Evolutionary conservation across 2,797 vertebrate genomes (phyloP), one percentile per base, ranked within the genome.

Genomic region (Apogon hyalosoma): DNA sequence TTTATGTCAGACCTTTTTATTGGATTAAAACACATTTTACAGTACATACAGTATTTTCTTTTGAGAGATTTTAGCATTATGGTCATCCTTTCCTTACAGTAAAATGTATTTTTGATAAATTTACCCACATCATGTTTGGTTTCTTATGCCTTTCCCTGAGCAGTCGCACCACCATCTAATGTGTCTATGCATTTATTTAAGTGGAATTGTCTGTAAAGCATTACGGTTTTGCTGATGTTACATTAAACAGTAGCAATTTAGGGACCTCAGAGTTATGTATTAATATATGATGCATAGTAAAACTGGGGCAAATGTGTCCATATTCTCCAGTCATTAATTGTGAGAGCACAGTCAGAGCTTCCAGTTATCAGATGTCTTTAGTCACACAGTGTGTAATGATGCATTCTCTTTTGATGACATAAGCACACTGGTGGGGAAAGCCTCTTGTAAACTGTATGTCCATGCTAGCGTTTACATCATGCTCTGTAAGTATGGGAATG

Each of bases 321-420:
- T 33, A 33, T 9, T 33, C 40, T 53, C 28, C 41, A 31, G 13
- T 60, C 57, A 51, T 67, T 61, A 58, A 51, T 55, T 59, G 14
- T 53, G n/a, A 46, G 39, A 39, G 54, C 7, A 3, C 47, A 57
- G 66, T 40, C 1, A 4, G 52, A 60, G 53, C 53, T 50, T 66
- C 46, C 52, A 56, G 42, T 67, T 68, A 75, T 79, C 63, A 70
- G 46, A 81, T 69, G 67, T 57, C 41, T 79, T 52, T 59, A 61
- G 64, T 48, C 70, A 69, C 57, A 48, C 50, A 53, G 1, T 49
- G 65, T 67, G 58, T 57, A 64, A 73, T 51, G 60, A 74, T 59
- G 57, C 42, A 1, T 51, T 53, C 21, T 45, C 57, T 63, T 58
- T 51, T 40, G 57, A 49, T 73, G 63, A 75, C 47, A 50, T 64